These are phyloP conservation scores for Alitta virens DNA, from an alignment of 2,888 invertebrate species.

Conservation along the genomic window DNA sequence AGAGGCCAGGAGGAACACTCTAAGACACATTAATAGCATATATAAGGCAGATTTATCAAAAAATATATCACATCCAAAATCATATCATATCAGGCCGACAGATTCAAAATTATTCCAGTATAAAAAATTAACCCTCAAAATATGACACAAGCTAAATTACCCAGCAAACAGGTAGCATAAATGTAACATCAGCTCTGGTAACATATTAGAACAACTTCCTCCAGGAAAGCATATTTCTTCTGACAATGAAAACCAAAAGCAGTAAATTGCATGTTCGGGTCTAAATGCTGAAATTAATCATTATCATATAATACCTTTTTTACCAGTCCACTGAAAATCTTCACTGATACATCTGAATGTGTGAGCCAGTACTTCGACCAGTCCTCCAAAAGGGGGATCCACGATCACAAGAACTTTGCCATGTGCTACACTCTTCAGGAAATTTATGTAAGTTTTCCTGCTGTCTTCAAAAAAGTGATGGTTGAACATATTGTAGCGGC, in stretches of 20 bases:
- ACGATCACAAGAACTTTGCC: conserved; percentile 40
- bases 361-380: conserved; percentile 76
- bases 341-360: conserved; percentile 61
- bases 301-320: neutral
- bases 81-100: no score
- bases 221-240: neutral
- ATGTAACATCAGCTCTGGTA: no score
- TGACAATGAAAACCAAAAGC: neutral
- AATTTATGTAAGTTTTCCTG: conserved; percentile 33
- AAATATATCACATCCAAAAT: no score
- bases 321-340: neutral
- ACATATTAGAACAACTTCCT: neutral
- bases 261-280: neutral
- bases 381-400: conserved; percentile 90
- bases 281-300: neutral
- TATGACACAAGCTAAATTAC: no score
- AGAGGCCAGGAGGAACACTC: no score
- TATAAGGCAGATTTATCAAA: no score
- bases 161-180: no score
- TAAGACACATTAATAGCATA: no score
- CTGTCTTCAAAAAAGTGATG: conserved; percentile 70
- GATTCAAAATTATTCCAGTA: no score
- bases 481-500: conserved; percentile 89
- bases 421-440: conserved; percentile 26
- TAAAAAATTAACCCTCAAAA: no score